Base-by-base conservation (phyloP, 92 coral and sea anemone genomes). In the Porites cylindrica region DNA sequence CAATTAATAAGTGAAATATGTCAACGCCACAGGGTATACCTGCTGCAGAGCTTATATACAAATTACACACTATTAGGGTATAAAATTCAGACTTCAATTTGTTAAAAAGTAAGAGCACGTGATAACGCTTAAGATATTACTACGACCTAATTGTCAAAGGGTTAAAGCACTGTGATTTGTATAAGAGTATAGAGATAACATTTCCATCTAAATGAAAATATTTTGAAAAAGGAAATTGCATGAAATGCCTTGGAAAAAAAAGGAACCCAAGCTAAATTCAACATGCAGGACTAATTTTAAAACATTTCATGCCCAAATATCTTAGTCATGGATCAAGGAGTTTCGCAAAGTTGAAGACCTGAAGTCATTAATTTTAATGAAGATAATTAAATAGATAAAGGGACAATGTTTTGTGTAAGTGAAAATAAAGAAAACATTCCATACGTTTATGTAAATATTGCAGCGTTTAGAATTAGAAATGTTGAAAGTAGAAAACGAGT, bases 371-470 rank as follows among this genome's bases (percentile, higher is more conserved):
- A 82, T 70, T 70, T 81, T 81, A 70, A 81, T 68, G 68, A 81
- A 77, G 32, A 56, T 58, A 81, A 69, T 70, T 19, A 68, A 43
- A 16, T 51, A 67, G 66, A 66, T 66, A 19, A 24, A 56, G 56
- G 20, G 68, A 59, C 59, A 56, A 19, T 59, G 77, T 82, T 82
- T 70, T 82, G 86, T 70, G 77, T 82, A 1, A 38, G 32, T 32
- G 59, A 23, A 82, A 82, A 56, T 70, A 70, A 70, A 70, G 66
- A 74, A 56, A 70, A 71, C 69, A 70, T 81, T 81, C 85, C 77
- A 29, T 23, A 18, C 56, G 73, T 56, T 8, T 14, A 29, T 13
- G 47, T 68, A 26, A 18, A 69, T 54, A 53, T 9, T 51, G 16
- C 50, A 52, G n/a, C 10, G 14, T 51, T 8, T 47, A n/a, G 24